Evolutionary conservation across 2,888 invertebrate genomes (phyloP).

Genomic region (Hololepta plana): DNA sequence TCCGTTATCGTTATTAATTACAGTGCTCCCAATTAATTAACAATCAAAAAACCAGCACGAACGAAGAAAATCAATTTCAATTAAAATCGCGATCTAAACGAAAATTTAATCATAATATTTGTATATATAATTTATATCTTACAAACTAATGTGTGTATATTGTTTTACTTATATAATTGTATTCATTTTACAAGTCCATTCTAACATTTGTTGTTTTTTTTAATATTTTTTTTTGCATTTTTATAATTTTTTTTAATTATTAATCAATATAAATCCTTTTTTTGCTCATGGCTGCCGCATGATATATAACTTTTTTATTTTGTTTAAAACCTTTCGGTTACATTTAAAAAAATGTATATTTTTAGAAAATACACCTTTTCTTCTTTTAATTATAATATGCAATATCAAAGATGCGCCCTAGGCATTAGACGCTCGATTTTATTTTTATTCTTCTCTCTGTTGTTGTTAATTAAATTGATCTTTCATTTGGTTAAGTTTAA

Average conservation of each 20-base stretch:
- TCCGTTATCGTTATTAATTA: too few species aligned
- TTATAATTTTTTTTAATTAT: neutral
- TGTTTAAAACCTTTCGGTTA: conserved; percentile 5
- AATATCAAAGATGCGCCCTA: too few species aligned
- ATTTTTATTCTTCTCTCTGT: too few species aligned
- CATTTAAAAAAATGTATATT: conserved; percentile 19
- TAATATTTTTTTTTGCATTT: conserved; percentile 4
- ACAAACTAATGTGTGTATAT: conserved; percentile 3
- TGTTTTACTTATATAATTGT: conserved; percentile 2
- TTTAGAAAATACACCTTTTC: conserved; percentile 26
- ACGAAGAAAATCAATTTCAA: conserved; percentile 1
- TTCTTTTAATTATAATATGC: conserved; percentile 23
- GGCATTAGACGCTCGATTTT: too few species aligned
- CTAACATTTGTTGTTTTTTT: conserved; percentile 2
- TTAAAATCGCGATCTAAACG: too few species aligned
- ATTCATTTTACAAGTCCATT: neutral
- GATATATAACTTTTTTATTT: conserved; percentile 4
- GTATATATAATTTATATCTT: neutral
- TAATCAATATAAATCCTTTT: too few species aligned
- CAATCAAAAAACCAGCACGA: conserved; percentile 4
- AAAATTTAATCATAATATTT: neutral
- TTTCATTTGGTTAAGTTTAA: conserved; percentile 11
- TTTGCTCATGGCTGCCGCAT: conserved; percentile 2
- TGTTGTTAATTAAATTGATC: conserved; percentile 8
- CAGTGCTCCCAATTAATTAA: conserved; percentile 9